These are phyloP conservation scores for Lepidochrysops patricia DNA, from an alignment of 2,888 invertebrate genomes.

Conservation along the genomic window DNA sequence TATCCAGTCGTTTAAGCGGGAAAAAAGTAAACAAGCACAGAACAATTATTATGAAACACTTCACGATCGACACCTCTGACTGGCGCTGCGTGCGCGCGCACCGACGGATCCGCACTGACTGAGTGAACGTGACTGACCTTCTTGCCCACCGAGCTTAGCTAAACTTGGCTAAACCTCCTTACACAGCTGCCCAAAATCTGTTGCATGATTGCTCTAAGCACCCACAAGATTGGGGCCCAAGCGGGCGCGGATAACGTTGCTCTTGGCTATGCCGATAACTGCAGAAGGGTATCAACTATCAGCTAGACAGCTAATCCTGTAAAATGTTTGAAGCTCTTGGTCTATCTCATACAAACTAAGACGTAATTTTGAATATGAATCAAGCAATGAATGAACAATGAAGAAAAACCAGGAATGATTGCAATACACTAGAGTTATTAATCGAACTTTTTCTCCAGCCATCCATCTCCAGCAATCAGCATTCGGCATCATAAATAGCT, in stretches of 20 bases:
- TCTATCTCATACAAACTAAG: too few species aligned
- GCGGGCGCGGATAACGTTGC: background rate
- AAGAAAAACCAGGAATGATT: too few species aligned
- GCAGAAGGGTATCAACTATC: too few species aligned
- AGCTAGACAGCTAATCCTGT: too few species aligned
- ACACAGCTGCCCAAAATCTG: constrained; percentile 26
- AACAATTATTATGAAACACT: constrained; percentile 54
- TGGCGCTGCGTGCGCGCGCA: constrained; percentile 56
- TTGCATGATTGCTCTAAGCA: background rate
- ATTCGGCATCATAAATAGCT: too few species aligned
- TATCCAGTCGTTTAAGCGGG: constrained; percentile 34
- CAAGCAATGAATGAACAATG: too few species aligned
- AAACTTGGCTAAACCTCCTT: constrained; percentile 55
- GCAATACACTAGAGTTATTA: too few species aligned
- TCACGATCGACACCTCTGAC: constrained; percentile 57
- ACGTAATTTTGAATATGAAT: too few species aligned
- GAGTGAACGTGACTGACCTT: constrained; percentile 66
- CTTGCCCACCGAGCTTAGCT: constrained; percentile 61
- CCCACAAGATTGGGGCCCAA: background rate
- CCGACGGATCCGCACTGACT: constrained; percentile 63
- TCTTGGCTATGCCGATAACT: background rate
- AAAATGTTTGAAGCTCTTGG: too few species aligned
- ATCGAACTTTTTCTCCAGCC: too few species aligned
- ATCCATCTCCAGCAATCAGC: too few species aligned
- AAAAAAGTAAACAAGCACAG: constrained; percentile 57